These are phyloP conservation scores for Sarcophaga rosellei DNA, from an alignment of 2,888 invertebrate genomes.

Conservation along the genomic window DNA sequence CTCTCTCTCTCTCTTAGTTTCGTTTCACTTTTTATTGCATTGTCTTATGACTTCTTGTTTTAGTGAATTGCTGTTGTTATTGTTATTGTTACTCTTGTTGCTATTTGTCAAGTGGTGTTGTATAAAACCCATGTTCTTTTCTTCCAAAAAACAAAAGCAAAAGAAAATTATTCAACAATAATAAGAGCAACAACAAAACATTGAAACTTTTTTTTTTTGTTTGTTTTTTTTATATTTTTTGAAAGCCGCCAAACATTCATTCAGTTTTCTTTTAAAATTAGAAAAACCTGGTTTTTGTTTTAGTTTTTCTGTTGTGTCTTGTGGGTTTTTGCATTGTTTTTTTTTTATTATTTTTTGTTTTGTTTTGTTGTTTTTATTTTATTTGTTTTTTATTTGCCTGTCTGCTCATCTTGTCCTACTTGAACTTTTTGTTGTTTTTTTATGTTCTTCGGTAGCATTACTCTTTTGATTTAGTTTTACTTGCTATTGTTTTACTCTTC, in stretches of 20 bases:
- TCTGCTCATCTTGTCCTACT: background rate
- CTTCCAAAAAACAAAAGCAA: too few species aligned
- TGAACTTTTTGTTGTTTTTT: background rate
- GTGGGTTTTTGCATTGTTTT: background rate
- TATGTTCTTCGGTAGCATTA: too few species aligned
- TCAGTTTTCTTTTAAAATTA: background rate
- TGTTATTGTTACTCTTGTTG: background rate
- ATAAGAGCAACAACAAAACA: too few species aligned
- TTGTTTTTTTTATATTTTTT: background rate
- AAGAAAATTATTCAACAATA: too few species aligned
- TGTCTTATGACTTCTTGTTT: background rate
- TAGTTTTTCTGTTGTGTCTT: background rate
- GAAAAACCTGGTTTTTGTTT: background rate
- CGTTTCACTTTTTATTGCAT: background rate
- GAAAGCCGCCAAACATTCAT: slow-evolving; percentile 21
- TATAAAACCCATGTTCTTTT: too few species aligned
- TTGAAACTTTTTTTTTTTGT: too few species aligned
- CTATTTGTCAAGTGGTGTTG: too few species aligned
- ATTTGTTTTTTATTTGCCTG: slow-evolving; percentile 2
- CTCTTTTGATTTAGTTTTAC: too few species aligned
- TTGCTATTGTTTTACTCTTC: background rate
- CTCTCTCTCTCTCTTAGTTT: too few species aligned
- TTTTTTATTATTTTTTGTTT: slow-evolving; percentile 7
- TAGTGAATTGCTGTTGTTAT: slow-evolving; percentile 3
- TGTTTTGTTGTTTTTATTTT: background rate